Evolutionary conservation across 2,113 vertebrate genomes (phyloP).

Genomic region (Halcyon malimbica): DNA sequence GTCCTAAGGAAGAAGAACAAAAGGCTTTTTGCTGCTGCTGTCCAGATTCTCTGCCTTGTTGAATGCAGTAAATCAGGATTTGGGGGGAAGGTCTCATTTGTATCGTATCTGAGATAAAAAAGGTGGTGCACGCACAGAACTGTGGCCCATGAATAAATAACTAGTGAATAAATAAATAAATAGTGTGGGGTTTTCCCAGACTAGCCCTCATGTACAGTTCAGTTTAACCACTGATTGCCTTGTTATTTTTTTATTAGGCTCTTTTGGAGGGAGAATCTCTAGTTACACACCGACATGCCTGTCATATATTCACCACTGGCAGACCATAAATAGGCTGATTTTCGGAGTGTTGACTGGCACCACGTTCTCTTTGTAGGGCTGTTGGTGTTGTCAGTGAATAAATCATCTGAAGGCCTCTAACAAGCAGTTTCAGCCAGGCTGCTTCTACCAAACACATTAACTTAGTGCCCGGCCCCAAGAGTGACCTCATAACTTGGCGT

Average conservation of each 20-base stretch:
- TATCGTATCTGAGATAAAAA: not conserved
- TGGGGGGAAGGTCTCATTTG: not conserved
- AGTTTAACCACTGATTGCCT: constrained; percentile 66
- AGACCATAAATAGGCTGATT: not conserved
- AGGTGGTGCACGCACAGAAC: not conserved
- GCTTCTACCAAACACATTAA: not conserved
- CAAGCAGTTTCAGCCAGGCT: not conserved
- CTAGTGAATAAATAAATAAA: not conserved
- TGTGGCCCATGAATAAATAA: not conserved
- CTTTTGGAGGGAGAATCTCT: constrained; percentile 20
- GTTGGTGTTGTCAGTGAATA: not conserved
- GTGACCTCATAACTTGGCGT: not conserved
- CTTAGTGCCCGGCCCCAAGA: not conserved
- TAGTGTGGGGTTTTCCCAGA: not conserved
- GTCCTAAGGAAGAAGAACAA: not conserved
- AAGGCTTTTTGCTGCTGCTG: constrained; percentile 33
- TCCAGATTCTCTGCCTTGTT: constrained; percentile 22
- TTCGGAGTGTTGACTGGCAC: not conserved
- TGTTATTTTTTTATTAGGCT: constrained; percentile 44
- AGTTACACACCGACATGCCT: constrained; percentile 25
- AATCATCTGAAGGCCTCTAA: not conserved
- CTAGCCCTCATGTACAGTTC: constrained; percentile 11
- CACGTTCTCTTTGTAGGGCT: not conserved
- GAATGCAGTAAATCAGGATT: not conserved
- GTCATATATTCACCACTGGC: not conserved